Evolutionary conservation across 1,140 invertebrate genomes (phyloP).

Genomic region (Platyscapa corneri): DNA sequence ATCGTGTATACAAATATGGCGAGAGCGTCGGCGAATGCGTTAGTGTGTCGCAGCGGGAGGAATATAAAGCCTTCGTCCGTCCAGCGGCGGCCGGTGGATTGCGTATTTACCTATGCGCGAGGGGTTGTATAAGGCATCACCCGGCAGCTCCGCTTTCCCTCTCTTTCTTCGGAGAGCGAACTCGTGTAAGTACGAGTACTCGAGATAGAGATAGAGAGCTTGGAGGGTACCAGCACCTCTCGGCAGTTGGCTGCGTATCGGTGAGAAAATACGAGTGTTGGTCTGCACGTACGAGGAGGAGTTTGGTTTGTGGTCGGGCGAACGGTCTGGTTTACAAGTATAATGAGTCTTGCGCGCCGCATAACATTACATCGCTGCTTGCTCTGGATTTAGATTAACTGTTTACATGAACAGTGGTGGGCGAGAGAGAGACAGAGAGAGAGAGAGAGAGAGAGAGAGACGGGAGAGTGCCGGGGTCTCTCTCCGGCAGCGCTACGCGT

Average conservation of each 20-base stretch:
- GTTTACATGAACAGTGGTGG: constrained; percentile 69
- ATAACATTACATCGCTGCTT: constrained; percentile 75
- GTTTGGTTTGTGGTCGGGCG: constrained; percentile 66
- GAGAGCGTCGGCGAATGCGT: neutral
- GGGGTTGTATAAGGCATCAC: constrained; percentile 15
- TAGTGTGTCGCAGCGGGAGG: neutral
- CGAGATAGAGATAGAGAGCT: neutral
- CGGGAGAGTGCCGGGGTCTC: neutral
- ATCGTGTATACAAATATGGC: constrained; percentile 9
- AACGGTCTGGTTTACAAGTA: constrained; percentile 74
- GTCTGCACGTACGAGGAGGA: constrained; percentile 42
- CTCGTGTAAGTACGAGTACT: neutral
- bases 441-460: constrained; percentile 3
- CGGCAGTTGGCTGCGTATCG: neutral
- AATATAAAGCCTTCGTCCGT: constrained; percentile 26
- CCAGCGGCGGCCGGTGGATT: constrained; percentile 16
- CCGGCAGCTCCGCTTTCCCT: neutral
- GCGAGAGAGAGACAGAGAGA: constrained; percentile 11
- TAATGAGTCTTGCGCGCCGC: constrained; percentile 75
- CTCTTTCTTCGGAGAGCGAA: neutral
- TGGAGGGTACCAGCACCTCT: neutral
- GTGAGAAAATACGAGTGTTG: constrained; percentile 56
- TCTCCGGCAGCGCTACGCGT: neutral
- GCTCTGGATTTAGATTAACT: constrained; percentile 76
- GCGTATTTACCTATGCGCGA: constrained; percentile 42